A percentile compares a stretch with the other conserved stretches of the same genome.
Conservation (phyloP, 92 coral and sea anemone species). For the Chrysogorgia sp. region DNA sequence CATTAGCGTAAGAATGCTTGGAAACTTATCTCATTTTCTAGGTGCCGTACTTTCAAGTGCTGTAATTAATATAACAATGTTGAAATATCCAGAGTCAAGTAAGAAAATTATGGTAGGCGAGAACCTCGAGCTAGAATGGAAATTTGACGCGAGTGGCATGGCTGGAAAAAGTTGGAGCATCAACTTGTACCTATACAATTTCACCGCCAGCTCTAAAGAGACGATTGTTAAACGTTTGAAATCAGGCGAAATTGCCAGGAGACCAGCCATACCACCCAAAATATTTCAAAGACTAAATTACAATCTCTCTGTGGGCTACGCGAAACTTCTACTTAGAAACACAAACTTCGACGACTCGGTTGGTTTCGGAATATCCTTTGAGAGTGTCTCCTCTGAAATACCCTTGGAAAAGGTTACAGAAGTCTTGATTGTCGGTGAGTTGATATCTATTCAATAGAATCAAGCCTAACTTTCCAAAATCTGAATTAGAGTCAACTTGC, state of each 20-base stretch:
- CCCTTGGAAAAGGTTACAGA: slow-evolving; percentile 21
- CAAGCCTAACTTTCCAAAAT: too few relatives aligned
- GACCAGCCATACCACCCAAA: background rate
- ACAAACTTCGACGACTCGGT: slow-evolving; percentile 16
- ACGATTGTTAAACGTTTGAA: background rate
- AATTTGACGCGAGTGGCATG: background rate
- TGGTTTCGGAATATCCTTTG: slow-evolving; percentile 14
- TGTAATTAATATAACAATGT: slow-evolving; percentile 15
- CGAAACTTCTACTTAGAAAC: background rate
- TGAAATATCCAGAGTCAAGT: slow-evolving; percentile 2
- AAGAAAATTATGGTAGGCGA: slow-evolving; percentile 28
- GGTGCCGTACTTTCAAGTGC: slow-evolving; percentile 25
- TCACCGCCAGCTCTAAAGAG: background rate
- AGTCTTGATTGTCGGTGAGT: slow-evolving; percentile 24
- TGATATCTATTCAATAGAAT: too few relatives aligned
- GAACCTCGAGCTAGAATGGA: slow-evolving; percentile 21
- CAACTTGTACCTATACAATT: background rate
- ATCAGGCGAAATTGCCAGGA: background rate
- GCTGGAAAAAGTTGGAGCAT: slow-evolving; percentile 10
- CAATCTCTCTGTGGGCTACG: background rate
- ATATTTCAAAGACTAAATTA: background rate
- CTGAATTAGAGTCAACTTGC: too few relatives aligned
- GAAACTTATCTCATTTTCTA: slow-evolving; percentile 4
- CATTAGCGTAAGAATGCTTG: background rate
- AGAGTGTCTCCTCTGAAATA: background rate